A percentile compares a stretch with the other conserved stretches of the same genome.
Conservation (phyloP, 2,113 vertebrate species). For the Sinocyclocheilus anophthalmus region DNA sequence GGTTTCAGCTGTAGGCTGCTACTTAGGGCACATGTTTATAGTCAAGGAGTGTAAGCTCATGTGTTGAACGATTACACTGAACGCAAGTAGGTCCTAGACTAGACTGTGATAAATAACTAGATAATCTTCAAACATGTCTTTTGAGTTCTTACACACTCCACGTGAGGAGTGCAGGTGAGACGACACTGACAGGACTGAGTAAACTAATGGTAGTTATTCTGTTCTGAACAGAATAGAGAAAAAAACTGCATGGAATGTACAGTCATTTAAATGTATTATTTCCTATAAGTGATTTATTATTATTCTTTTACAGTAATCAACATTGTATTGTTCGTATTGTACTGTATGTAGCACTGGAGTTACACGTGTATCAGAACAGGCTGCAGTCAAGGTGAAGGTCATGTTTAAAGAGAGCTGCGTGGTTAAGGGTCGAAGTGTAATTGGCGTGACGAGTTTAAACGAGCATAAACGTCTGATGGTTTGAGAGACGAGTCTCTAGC, state of each 20-base stretch:
- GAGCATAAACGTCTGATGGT: not conserved
- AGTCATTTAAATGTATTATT: not conserved
- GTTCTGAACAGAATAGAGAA: too few species aligned
- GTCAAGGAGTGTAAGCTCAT: not conserved
- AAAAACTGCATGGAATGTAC: too few species aligned
- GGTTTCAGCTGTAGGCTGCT: not conserved
- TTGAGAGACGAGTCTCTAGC: not conserved
- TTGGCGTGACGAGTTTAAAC: constrained; percentile 21
- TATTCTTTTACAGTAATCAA: not conserved
- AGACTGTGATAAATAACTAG: not conserved
- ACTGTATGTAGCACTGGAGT: not conserved
- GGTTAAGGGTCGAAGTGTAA: not conserved
- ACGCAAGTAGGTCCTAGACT: not conserved
- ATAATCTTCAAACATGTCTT: not conserved
- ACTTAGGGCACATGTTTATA: not conserved
- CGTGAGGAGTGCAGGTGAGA: not conserved
- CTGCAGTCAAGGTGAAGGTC: too few species aligned
- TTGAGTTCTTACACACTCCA: not conserved
- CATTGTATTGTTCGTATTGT: not conserved
- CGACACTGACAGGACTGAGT: too few species aligned
- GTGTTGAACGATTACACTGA: not conserved
- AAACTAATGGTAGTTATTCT: too few species aligned
- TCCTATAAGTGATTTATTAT: not conserved
- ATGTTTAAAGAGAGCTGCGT: not conserved
- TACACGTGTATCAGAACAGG: not conserved